Evolutionary conservation across 2,888 invertebrate species (phyloP).

Genomic region (Eilema caniola): DNA sequence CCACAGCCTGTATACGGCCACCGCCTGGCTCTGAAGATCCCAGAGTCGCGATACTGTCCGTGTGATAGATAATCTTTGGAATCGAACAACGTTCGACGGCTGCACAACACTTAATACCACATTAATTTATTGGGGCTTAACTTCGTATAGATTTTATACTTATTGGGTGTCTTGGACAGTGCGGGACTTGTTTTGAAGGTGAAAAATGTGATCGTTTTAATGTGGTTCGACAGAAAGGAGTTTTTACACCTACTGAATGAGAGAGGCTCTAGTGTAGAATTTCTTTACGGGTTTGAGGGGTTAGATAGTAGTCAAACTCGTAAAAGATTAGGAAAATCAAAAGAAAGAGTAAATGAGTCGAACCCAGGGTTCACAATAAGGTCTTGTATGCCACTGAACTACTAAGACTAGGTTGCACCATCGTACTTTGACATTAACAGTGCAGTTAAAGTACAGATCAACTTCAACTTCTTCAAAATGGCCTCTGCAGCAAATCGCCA

Average conservation of each 20-base stretch:
- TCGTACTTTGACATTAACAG: too few relatives aligned
- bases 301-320: too few relatives aligned
- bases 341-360: too few relatives aligned
- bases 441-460: too few relatives aligned
- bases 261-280: not conserved
- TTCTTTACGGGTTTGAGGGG: too few relatives aligned
- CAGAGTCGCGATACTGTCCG: conserved; percentile 75
- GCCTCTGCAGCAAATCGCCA: too few relatives aligned
- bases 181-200: not conserved
- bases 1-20: conserved; percentile 60
- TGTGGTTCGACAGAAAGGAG: not conserved
- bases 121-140: conserved; percentile 59
- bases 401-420: too few relatives aligned
- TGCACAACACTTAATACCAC: conserved; percentile 59
- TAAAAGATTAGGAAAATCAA: too few relatives aligned
- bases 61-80: conserved; percentile 83
- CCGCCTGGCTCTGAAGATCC: conserved; percentile 64
- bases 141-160: conserved; percentile 24
- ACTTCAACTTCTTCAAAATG: too few relatives aligned
- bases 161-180: not conserved
- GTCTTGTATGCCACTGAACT: too few relatives aligned
- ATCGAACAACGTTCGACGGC: conserved; percentile 83
- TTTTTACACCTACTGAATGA: not conserved
- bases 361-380: too few relatives aligned
- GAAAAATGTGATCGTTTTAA: not conserved